Base-by-base conservation (phyloP, 2,888 invertebrate genomes). In the Agrotis segetum region DNA sequence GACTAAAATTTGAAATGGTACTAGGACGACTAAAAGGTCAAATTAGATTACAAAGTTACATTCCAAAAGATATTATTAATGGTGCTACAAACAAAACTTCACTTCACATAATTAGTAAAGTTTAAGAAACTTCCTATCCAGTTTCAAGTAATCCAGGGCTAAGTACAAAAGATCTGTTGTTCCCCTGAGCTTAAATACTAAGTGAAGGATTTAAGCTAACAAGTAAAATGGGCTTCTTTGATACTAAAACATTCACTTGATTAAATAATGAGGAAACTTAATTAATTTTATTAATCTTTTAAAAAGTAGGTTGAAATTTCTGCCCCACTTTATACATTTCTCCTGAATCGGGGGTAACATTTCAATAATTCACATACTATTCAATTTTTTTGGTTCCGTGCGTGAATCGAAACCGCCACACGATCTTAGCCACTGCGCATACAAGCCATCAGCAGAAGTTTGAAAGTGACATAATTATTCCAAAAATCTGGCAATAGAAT, bases 111-210 rank as follows among this genome's bases (percentile, higher is more conserved):
- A 52, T 74, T 62, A 62, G 47, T 61, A 21, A 62, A 78, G 13
- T 52, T 62, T 3, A 24, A 44, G 21, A 24, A 11, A 58, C 40
- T 78, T 79, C 74, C 13, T 63, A 79, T 74, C 74, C 63, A 1
- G 52, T 59, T 73, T 29, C 4, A 1, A 24, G 6, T 53, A 59
- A 63, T 63, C 74, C 58, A 0, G 21, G 52, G 29, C 1, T 63
- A 24, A 49, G 44, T 14, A 63, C 47, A 73, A 71, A 50, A 73
- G 2, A 79, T 61, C 24, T 74, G 61, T 75, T 61, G 65, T 64
- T 56, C 55, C 60, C 65, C 14, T 14, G 55, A 79, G 79, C 16
- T 56, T 58, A 52, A 58, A 47, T 62, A 59, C 46, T 56, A 40
- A 59, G 52, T 16, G 56, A 62, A 65, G 50, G 64, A 60, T 61